phyloP scores from a whole-genome alignment of 2,888 invertebrate species.

The Drosophila formosana region DNA sequence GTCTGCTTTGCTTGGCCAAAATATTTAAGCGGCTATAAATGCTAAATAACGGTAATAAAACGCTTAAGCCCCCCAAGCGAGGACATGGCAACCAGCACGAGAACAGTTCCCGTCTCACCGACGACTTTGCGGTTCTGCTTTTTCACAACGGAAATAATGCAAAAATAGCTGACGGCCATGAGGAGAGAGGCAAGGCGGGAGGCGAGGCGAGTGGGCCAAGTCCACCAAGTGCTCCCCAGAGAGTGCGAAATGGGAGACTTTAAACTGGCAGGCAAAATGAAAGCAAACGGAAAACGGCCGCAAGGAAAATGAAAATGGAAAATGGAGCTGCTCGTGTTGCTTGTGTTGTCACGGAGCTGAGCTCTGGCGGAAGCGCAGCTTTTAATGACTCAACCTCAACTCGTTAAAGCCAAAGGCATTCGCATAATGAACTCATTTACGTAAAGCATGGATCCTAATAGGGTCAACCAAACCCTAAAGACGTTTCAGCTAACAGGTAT shows the following conservation, averaged over 20 bases:
- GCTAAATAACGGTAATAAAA: slow-evolving; percentile 82
- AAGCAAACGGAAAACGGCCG: slow-evolving; percentile 42
- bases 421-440: slow-evolving; percentile 76
- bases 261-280: slow-evolving; percentile 42
- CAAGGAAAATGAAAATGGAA: slow-evolving; percentile 44
- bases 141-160: slow-evolving; percentile 70
- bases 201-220: background rate
- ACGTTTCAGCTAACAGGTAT: slow-evolving; percentile 16
- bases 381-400: slow-evolving; percentile 76
- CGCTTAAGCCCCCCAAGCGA: slow-evolving; percentile 77
- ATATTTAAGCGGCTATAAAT: slow-evolving; percentile 83
- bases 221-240: slow-evolving; percentile 3
- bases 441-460: slow-evolving; percentile 30
- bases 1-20: slow-evolving; percentile 63
- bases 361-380: slow-evolving; percentile 52
- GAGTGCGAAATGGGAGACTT: slow-evolving; percentile 19
- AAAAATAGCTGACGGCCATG: slow-evolving; percentile 80
- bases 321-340: slow-evolving; percentile 24
- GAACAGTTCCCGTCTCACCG: slow-evolving; percentile 24
- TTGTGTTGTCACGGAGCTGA: slow-evolving; percentile 26
- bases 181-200: slow-evolving; percentile 2
- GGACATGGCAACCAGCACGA: slow-evolving; percentile 54
- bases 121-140: slow-evolving; percentile 55
- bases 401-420: slow-evolving; percentile 72
- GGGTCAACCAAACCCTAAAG: slow-evolving; percentile 46